phyloP scores from a whole-genome alignment of 1,140 invertebrate species.

The Varroa destructor region DNA sequence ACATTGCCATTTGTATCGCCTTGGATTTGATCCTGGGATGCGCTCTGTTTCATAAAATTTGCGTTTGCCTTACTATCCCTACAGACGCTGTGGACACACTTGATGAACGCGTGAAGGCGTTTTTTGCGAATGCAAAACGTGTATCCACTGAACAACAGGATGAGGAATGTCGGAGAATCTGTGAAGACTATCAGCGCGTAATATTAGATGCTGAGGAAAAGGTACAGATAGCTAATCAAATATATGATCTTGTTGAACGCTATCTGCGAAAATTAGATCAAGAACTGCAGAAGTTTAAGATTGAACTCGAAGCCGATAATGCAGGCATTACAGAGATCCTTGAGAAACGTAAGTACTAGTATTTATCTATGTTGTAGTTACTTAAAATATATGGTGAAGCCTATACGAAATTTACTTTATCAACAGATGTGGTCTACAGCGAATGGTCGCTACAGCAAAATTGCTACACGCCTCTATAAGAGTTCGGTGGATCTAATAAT shows the following conservation, averaged over 20 bases:
- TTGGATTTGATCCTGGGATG: too few species aligned
- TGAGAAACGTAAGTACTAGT: slow-evolving; percentile 55
- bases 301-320: slow-evolving; percentile 94
- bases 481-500: slow-evolving; percentile 8
- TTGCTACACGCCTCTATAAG: neutral
- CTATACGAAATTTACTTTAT: slow-evolving; percentile 15
- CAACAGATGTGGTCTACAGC: too few species aligned
- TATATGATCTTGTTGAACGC: slow-evolving; percentile 83
- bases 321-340: slow-evolving; percentile 90
- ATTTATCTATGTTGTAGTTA: too few species aligned
- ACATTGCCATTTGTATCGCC: too few species aligned
- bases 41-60: too few species aligned
- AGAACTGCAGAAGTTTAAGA: slow-evolving; percentile 92
- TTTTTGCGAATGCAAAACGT: slow-evolving; percentile 73
- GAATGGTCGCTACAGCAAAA: neutral
- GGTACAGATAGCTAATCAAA: slow-evolving; percentile 73
- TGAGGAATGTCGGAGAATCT: slow-evolving; percentile 65
- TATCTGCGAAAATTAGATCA: slow-evolving; percentile 81
- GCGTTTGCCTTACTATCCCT: neutral
- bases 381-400: neutral
- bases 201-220: slow-evolving; percentile 81
- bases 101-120: slow-evolving; percentile 71
- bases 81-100: slow-evolving; percentile 79
- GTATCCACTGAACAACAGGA: slow-evolving; percentile 65
- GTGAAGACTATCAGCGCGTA: slow-evolving; percentile 76